Percentiles rank a stretch among this genome's conserved stretches.
Evolutionary conservation across 2,113 vertebrate genomes (phyloP).

Genomic region (Cyphomyrus plagiostoma): DNA sequence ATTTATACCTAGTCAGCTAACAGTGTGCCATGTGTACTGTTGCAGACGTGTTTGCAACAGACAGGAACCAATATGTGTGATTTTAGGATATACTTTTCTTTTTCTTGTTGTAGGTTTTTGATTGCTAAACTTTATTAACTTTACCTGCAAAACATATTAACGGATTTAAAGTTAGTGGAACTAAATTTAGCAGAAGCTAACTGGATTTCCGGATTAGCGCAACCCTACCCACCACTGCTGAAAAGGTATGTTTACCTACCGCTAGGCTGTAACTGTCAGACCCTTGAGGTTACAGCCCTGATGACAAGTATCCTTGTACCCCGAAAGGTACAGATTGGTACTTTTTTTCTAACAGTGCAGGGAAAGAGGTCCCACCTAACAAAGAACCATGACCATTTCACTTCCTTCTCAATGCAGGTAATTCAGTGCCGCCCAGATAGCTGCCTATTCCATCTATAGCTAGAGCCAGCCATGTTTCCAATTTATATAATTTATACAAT

Average conservation of each 20-base stretch:
- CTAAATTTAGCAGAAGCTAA: background rate
- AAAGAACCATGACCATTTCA: background rate
- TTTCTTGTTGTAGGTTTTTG: background rate
- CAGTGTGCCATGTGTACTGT: background rate
- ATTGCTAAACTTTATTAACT: background rate
- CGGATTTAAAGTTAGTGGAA: background rate
- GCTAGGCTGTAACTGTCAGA: background rate
- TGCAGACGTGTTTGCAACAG: background rate
- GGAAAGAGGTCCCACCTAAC: background rate
- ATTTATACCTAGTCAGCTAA: background rate
- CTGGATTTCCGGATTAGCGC: background rate
- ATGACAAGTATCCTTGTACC: background rate
- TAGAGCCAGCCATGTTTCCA: background rate
- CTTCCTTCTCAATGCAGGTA: background rate
- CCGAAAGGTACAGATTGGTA: background rate
- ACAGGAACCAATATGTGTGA: background rate
- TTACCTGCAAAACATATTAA: background rate
- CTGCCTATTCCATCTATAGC: background rate
- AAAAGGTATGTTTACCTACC: background rate
- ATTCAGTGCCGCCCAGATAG: background rate
- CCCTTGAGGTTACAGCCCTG: background rate
- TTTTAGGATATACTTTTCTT: too few species aligned
- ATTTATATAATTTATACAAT: background rate
- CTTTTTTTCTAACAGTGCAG: background rate
- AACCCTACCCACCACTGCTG: background rate